phyloP scores from a whole-genome alignment of 2,113 vertebrate species.

The Sialia sialis region DNA sequence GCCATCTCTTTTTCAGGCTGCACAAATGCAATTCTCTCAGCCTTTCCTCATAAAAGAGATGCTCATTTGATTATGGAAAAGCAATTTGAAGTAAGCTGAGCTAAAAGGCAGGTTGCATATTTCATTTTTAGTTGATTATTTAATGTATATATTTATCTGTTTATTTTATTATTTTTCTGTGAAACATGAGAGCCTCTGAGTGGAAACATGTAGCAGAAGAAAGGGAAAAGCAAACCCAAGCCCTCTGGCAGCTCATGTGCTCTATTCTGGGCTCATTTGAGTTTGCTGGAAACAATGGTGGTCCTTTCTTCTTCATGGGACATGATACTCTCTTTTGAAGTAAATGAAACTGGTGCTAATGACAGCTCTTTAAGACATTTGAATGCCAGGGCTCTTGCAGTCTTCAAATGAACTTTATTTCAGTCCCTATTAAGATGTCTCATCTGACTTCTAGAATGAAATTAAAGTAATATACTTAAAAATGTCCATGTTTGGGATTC shows the following conservation, averaged over 20 bases:
- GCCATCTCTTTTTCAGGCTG: background rate
- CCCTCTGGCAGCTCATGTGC: accelerated
- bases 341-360: background rate
- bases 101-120: background rate
- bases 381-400: background rate
- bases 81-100: background rate
- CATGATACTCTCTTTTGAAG: background rate
- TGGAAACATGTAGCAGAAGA: background rate
- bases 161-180: background rate
- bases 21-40: background rate
- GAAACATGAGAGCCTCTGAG: background rate
- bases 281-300: background rate
- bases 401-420: background rate
- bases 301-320: background rate
- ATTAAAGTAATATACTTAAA: background rate
- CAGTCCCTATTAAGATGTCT: background rate
- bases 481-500: background rate
- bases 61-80: background rate
- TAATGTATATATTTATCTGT: background rate
- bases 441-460: background rate
- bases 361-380: background rate
- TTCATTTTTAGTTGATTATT: background rate
- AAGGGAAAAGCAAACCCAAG: background rate
- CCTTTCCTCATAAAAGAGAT: background rate
- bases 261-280: background rate